These are phyloP conservation scores for Calypte anna DNA, from an alignment of 2,113 vertebrate species.

Conservation along the genomic window DNA sequence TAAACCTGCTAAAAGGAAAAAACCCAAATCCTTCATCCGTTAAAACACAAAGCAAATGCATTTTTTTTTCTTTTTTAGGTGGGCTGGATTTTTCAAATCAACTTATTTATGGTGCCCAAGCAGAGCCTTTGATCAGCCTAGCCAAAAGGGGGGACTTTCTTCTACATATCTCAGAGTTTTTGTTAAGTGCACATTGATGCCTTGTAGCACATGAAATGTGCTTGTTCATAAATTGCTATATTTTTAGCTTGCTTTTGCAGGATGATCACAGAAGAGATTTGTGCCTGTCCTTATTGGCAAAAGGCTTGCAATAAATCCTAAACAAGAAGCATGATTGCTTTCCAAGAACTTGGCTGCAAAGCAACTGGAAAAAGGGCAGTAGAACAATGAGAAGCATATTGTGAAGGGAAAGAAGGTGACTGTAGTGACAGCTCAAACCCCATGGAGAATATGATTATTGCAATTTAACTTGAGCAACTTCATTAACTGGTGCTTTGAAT, in stretches of 20 bases:
- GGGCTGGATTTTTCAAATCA: neutral
- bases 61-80: neutral
- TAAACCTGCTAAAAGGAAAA: neutral
- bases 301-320: constrained; percentile 47
- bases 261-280: constrained; percentile 48
- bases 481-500: neutral
- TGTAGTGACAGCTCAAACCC: constrained; percentile 23
- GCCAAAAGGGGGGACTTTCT: neutral
- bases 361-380: constrained; percentile 59
- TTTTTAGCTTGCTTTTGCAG: constrained; percentile 48
- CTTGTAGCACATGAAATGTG: neutral
- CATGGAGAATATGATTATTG: neutral
- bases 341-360: constrained; percentile 60
- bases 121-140: neutral
- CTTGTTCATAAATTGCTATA: neutral
- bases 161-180: neutral
- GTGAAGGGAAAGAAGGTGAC: constrained; percentile 46
- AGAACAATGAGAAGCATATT: constrained; percentile 57
- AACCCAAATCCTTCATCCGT: neutral
- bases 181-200: neutral
- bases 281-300: constrained; percentile 43
- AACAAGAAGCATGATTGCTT: constrained; percentile 37
- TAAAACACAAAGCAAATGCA: neutral
- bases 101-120: constrained; percentile 7
- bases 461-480: constrained; percentile 14